Percentiles rank a stretch among this genome's conserved stretches.
phyloP scores from a whole-genome alignment of 2,888 invertebrate species.

The Tiphia femorata region DNA sequence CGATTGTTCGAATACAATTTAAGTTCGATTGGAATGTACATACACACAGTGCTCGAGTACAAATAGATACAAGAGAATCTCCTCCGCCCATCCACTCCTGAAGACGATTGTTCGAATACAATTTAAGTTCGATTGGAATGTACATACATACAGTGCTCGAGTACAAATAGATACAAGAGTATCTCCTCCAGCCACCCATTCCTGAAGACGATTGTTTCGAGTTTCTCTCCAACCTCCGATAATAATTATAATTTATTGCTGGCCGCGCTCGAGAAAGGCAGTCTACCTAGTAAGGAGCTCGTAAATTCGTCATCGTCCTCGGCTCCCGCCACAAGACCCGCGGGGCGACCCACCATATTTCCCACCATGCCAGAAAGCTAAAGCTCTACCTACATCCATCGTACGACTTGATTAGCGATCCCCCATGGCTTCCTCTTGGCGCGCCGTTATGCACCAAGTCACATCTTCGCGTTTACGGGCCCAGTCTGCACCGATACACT shows the following conservation, averaged over 20 bases:
- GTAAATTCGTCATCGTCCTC: slow-evolving; percentile 59
- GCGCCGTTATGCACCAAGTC: too few species aligned
- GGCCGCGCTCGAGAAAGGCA: slow-evolving; percentile 43
- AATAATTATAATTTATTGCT: too few species aligned
- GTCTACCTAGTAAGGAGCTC: slow-evolving; percentile 57
- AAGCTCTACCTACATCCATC: slow-evolving; percentile 33
- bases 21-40: too few species aligned
- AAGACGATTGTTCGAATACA: too few species aligned
- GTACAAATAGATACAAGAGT: slow-evolving; percentile 6
- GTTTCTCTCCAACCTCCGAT: slow-evolving; percentile 41
- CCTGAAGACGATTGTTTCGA: slow-evolving; percentile 49
- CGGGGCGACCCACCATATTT: slow-evolving; percentile 47
- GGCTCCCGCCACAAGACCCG: slow-evolving; percentile 50
- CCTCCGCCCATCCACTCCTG: too few species aligned
- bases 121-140: too few species aligned
- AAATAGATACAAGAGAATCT: slow-evolving; percentile 11
- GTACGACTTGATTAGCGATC: background rate
- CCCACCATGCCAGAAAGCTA: slow-evolving; percentile 38
- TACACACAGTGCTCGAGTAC: too few species aligned
- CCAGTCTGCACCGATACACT: too few species aligned
- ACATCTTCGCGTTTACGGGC: too few species aligned
- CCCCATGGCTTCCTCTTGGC: too few species aligned
- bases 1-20: too few species aligned
- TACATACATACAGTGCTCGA: background rate
- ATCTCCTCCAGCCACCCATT: too few species aligned